phyloP scores from a whole-genome alignment of 1,140 invertebrate species.

The Nautilus pompilius region DNA sequence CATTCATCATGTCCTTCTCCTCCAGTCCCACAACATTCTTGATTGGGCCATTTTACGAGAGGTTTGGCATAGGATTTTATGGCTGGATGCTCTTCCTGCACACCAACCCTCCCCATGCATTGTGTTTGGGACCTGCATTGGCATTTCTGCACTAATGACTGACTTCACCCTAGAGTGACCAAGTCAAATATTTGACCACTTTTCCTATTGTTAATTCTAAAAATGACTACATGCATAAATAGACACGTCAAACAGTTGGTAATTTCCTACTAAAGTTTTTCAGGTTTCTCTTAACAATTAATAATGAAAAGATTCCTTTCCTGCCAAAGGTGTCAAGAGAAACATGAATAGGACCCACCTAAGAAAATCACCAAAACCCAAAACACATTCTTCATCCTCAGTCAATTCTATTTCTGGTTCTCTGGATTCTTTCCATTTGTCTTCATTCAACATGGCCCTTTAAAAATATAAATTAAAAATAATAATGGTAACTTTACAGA shows the following conservation, averaged over 20 bases:
- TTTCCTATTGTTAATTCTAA: neutral
- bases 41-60: no score
- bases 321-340: neutral
- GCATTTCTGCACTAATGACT: no score
- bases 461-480: slow-evolving; percentile 9
- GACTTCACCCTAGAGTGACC: no score
- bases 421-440: slow-evolving; percentile 36
- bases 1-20: no score
- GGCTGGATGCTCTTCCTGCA: no score
- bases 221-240: neutral
- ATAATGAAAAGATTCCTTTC: neutral
- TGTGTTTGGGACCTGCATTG: no score
- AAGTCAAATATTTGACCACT: neutral
- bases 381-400: slow-evolving; percentile 44
- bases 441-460: slow-evolving; percentile 47
- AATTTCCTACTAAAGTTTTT: neutral
- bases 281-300: neutral
- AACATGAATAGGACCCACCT: slow-evolving; percentile 24
- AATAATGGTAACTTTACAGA: neutral
- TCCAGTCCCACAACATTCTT: no score
- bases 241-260: neutral
- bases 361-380: slow-evolving; percentile 42
- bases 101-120: no score
- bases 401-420: slow-evolving; percentile 40
- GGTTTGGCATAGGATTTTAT: no score